Percentiles rank a stretch among this genome's conserved stretches.
Conservation (phyloP, 2,888 invertebrate species). For the Glyphotaelius pellucidus region DNA sequence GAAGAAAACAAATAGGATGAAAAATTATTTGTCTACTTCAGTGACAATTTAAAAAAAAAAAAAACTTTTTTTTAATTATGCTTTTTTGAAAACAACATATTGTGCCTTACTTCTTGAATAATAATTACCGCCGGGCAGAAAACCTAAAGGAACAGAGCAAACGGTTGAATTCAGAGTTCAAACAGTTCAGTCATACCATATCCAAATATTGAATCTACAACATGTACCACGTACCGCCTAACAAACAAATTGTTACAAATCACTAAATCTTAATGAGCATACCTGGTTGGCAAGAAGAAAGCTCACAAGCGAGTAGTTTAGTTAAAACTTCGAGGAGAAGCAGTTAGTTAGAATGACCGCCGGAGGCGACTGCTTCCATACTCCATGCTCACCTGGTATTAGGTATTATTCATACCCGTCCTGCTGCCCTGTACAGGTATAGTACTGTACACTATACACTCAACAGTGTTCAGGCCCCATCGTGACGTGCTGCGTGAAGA, state of each 20-base stretch:
- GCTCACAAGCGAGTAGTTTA: neutral
- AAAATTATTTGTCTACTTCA: too few relatives aligned
- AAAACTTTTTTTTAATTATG: too few relatives aligned
- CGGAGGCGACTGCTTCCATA: neutral
- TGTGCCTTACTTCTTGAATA: too few relatives aligned
- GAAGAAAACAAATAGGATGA: too few relatives aligned
- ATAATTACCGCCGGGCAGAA: too few relatives aligned
- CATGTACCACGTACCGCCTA: neutral
- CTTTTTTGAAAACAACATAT: too few relatives aligned
- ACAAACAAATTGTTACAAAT: neutral
- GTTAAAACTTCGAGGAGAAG: neutral
- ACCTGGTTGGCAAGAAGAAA: neutral
- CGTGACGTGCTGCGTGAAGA: constrained; percentile 12
- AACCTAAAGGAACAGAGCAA: too few relatives aligned
- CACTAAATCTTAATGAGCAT: neutral
- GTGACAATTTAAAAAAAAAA: too few relatives aligned
- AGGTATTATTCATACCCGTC: neutral
- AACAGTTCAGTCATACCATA: neutral
- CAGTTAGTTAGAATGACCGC: neutral
- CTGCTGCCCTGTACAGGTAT: neutral
- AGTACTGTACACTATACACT: too few relatives aligned
- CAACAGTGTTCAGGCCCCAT: neutral
- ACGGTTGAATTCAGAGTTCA: neutral
- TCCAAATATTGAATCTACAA: neutral
- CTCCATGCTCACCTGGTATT: neutral